Evolutionary conservation across 2,888 invertebrate genomes (phyloP), one percentile per base, ranked within the genome.

Genomic region (Sinhomidia bicolor): DNA sequence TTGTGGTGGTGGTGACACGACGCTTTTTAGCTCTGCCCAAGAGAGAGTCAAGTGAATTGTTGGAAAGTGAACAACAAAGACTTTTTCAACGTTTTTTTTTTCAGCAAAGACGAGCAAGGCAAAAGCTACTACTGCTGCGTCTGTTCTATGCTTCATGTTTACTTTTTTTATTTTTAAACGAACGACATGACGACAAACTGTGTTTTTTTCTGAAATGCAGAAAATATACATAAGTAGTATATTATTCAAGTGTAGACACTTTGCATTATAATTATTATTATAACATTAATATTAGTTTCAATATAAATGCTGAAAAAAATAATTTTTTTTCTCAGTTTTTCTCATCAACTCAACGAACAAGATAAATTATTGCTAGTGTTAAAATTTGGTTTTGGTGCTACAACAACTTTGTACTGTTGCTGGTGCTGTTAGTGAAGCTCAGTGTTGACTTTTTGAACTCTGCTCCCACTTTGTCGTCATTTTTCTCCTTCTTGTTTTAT

Each of bases 391-490:
- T 6, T 6, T 51, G 51, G 51, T 51, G 51, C n/a, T 54, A 54
- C 10, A 5, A 17, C 17, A 47, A 12, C 47, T 47, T 47, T 7
- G 7, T 6, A n/a, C n/a, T n/a, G n/a, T n/a, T n/a, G n/a, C 12
- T 47, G 47, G 3, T 62, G 26, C n/a, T 12, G 26, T 6, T 62
- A 10, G 26, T 65, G 17, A 57, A 4, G 23, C 57, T 29, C 54
- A n/a, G n/a, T 32, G 51, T 78, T 84, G 71, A 84, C 84, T 84
- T 76, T 74, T 84, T 84, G 84, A 84, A 84, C 84, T 84, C 84
- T 76, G 84, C 84, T 84, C 84, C 84, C 84, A 84, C 57, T 82
- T 82, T 82, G 82, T 82, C 82, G 82, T 82, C 71, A 71, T 68
- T 51, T 68, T 10, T 57, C 14, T 74, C n/a, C 1, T 17, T 32